These are phyloP conservation scores for Theonella swinhoei DNA, from an alignment of 37 sponge, comb jelly and placozoan species.

Conservation along the genomic window DNA sequence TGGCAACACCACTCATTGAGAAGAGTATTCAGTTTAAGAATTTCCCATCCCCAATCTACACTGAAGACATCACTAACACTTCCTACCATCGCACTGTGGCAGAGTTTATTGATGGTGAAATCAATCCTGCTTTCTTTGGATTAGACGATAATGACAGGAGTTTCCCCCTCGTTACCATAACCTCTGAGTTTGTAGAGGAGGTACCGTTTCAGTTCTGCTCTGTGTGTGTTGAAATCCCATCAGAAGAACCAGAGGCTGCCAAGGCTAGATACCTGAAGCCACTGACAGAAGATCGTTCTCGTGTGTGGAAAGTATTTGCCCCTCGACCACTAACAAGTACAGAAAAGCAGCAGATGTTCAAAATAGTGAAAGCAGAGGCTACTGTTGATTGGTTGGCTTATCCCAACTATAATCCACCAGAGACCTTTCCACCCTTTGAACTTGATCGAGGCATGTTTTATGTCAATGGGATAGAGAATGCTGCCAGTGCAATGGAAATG, in stretches of 20 bases:
- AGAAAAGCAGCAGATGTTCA: conserved; percentile 50
- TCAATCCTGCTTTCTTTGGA: conserved; percentile 67
- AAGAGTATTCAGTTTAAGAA: conserved; percentile 59
- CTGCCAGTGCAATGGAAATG: conserved; percentile 98
- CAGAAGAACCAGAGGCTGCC: conserved; percentile 41
- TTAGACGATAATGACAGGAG: neutral
- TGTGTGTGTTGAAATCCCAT: conserved; percentile 56
- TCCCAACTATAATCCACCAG: conserved; percentile 81
- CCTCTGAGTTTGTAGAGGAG: conserved; percentile 12
- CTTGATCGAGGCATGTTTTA: conserved; percentile 86
- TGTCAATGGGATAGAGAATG: conserved; percentile 85
- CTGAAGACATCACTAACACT: conserved; percentile 11
- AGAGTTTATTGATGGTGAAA: conserved; percentile 67
- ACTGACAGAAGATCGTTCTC: conserved; percentile 29
- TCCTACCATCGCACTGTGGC: conserved; percentile 81
- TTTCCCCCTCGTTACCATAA: conserved; percentile 68
- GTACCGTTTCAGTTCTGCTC: conserved; percentile 55
- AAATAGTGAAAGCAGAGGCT: neutral
- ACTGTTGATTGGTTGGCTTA: conserved; percentile 83
- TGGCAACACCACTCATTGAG: conserved; percentile 71
- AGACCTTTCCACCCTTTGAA: conserved; percentile 69
- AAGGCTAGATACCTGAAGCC: conserved; percentile 42
- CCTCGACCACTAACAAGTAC: conserved; percentile 58
- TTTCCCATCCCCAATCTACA: conserved; percentile 64
- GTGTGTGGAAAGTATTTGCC: conserved; percentile 81